Percentiles rank a stretch among this genome's conserved stretches.
phyloP scores from a whole-genome alignment of 2,888 invertebrate genomes.

The Torymus aiolomorphi region DNA sequence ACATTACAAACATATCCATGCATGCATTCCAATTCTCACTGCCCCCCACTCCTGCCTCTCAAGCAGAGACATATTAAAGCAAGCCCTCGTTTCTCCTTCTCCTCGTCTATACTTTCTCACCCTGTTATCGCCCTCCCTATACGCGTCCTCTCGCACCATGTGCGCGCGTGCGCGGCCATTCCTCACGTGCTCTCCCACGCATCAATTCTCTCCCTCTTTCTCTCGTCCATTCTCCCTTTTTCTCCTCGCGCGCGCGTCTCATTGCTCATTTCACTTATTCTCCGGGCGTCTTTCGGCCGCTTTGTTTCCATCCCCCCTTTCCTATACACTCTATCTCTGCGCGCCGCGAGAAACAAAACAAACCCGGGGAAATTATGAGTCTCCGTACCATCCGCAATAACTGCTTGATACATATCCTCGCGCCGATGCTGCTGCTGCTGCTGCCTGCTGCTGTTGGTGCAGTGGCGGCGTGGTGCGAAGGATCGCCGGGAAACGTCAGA shows the following conservation, averaged over 20 bases:
- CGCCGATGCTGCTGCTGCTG: constrained; percentile 1
- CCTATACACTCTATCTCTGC: too few species aligned
- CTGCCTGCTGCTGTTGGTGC: not conserved
- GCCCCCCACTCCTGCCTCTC: too few species aligned
- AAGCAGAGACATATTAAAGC: too few species aligned
- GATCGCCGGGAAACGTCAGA: constrained; percentile 33
- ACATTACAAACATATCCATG: too few species aligned
- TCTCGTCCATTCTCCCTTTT: constrained; percentile 10
- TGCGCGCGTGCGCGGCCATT: not conserved
- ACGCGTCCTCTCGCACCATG: not conserved
- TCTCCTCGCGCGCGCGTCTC: constrained; percentile 3
- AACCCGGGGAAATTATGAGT: constrained; percentile 65
- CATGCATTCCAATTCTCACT: too few species aligned
- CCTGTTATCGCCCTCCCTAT: too few species aligned
- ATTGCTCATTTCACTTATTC: constrained; percentile 42
- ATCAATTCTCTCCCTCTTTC: constrained; percentile 27
- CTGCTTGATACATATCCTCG: constrained; percentile 63
- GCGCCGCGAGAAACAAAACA: constrained; percentile 61
- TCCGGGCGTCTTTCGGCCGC: constrained; percentile 35
- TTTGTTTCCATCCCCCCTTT: constrained; percentile 26
- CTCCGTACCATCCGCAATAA: constrained; percentile 64
- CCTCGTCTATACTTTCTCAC: too few species aligned
- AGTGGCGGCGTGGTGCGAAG: not conserved
- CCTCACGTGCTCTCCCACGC: not conserved
- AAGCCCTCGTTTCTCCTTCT: too few species aligned